Evolutionary conservation across 92 coral and sea anemone species (phyloP).

Genomic region (Epizoanthus ramosus): DNA sequence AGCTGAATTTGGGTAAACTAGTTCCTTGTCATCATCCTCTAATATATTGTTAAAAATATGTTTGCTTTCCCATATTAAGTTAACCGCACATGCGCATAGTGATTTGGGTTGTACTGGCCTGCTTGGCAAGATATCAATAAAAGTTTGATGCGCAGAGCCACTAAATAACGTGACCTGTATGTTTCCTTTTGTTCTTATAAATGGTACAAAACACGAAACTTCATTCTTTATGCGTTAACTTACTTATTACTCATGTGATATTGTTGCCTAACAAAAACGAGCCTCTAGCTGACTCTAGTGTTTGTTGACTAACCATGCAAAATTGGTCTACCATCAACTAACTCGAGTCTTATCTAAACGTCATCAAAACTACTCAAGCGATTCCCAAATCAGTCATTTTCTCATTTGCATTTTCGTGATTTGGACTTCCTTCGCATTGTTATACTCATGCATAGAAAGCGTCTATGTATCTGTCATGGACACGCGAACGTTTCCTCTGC

Average conservation of each 20-base stretch:
- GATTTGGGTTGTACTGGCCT: conserved; percentile 23
- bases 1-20: not conserved
- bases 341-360: conserved; percentile 27
- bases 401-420: conserved; percentile 32
- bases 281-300: not conserved
- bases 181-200: conserved; percentile 13
- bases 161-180: not conserved
- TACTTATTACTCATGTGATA: not conserved
- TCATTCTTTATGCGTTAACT: not conserved
- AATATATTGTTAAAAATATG: conserved; percentile 2
- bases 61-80: conserved; percentile 11
- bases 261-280: not conserved
- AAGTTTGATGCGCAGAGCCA: not conserved
- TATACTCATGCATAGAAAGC: conserved; percentile 19
- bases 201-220: not conserved
- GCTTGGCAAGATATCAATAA: conserved; percentile 4
- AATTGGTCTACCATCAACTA: conserved; percentile 21
- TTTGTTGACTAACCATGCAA: conserved; percentile 26
- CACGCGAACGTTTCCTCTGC: conserved; percentile 26
- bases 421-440: conserved; percentile 37
- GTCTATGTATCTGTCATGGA: conserved; percentile 1
- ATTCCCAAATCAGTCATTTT: conserved; percentile 1
- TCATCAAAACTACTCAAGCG: conserved; percentile 40
- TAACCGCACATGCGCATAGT: not conserved
- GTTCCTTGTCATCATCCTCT: not conserved